phyloP scores from a whole-genome alignment of 2,797 vertebrate species.

The Agapornis canus region DNA sequence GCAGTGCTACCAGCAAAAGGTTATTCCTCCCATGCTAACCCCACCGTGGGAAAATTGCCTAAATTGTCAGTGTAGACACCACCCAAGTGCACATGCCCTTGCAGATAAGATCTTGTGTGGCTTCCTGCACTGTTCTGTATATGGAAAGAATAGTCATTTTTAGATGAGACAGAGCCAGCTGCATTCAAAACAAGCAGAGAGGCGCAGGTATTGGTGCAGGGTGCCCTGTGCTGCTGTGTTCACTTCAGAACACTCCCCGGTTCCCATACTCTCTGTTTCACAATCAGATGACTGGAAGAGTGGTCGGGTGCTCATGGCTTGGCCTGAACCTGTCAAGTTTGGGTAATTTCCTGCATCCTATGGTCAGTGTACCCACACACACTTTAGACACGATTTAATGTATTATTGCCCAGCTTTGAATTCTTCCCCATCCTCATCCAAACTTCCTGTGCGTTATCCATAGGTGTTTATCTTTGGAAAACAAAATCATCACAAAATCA shows the following conservation, averaged over 20 bases:
- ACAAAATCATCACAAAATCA: background rate
- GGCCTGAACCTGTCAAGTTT: background rate
- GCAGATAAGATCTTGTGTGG: slow-evolving; percentile 68
- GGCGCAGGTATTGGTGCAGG: slow-evolving; percentile 4
- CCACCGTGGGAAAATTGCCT: slow-evolving; percentile 55
- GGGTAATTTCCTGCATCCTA: background rate
- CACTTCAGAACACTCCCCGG: background rate
- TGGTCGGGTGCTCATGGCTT: background rate
- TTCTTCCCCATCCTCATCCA: background rate
- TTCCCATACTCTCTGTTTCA: background rate
- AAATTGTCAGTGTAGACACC: slow-evolving; percentile 37
- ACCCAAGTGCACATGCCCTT: slow-evolving; percentile 51
- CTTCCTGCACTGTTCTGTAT: slow-evolving; percentile 41
- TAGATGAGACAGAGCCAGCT: slow-evolving; percentile 9
- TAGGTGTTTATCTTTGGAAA: background rate
- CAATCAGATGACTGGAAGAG: background rate
- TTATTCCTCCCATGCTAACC: slow-evolving; percentile 16
- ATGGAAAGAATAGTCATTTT: slow-evolving; percentile 56
- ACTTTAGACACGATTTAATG: background rate
- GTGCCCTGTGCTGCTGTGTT: background rate
- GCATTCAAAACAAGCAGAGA: background rate
- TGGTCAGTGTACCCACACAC: background rate
- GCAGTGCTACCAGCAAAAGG: background rate
- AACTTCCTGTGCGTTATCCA: background rate
- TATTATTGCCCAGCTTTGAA: background rate